A percentile compares a stretch with the other conserved stretches of the same genome.
These are phyloP conservation scores for Irena cyanogastra DNA, from an alignment of 2,113 vertebrate species.

Conservation along the genomic window DNA sequence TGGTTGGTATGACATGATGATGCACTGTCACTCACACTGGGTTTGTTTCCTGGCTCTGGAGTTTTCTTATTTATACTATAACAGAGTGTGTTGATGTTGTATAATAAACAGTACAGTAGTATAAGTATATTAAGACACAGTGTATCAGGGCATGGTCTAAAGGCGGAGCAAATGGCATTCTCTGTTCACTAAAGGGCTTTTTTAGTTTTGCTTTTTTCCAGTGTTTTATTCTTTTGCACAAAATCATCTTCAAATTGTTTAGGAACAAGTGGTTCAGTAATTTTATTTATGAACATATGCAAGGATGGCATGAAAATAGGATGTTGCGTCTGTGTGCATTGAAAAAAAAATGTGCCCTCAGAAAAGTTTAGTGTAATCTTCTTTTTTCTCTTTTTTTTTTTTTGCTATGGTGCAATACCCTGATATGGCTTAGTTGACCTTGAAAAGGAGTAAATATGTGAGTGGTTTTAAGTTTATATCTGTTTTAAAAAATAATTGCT, in stretches of 20 bases:
- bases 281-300: conserved; percentile 24
- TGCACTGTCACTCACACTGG: neutral
- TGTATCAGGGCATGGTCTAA: neutral
- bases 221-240: neutral
- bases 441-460: neutral
- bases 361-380: neutral
- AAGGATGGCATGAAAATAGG: neutral
- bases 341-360: neutral
- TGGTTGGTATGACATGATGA: neutral
- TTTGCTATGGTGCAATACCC: neutral
- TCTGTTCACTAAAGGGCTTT: neutral
- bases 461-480: conserved; percentile 13
- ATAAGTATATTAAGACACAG: neutral
- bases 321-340: neutral
- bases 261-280: neutral
- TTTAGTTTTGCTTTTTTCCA: neutral
- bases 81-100: conserved; percentile 19
- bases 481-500: neutral
- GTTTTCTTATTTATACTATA: conserved; percentile 43
- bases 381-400: neutral
- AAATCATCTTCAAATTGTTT: neutral
- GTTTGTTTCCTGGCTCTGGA: neutral
- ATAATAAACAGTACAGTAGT: neutral
- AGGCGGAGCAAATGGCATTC: neutral
- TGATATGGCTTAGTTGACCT: neutral